Base-by-base conservation (phyloP, 35 echinoderm and acorn worm genomes). In the Apostichopus californicus region DNA sequence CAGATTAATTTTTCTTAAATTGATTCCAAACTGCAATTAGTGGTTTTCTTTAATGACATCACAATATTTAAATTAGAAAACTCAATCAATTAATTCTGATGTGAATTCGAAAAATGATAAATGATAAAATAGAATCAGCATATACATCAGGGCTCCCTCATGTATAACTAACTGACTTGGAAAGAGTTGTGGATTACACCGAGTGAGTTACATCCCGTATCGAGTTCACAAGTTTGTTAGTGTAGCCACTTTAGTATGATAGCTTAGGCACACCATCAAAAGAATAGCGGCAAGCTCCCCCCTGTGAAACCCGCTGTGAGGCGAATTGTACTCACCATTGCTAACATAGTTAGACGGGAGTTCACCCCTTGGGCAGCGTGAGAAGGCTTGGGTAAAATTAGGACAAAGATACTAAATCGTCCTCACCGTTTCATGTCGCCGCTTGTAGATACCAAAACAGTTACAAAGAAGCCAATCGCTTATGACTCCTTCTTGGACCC, bases 351-450 rank as follows among this genome's bases (percentile, higher is more conserved):
- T 89, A 89, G 86, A 73, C 60, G 86, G 86, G 61, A 89, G 86
- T 89, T 89, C 86, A 73, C 86, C 61, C 86, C 86, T 68, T 89
- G 86, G 86, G 86, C 86, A 89, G 86, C 86, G 86, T 89, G 86
- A 89, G 86, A 89, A 89, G 86, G 57, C 86, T 26, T 25, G 86
- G 86, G 64, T 89, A 64, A 89, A 89, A 89, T 89, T 89, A 89
- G 86, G 86, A 89, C 86, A 89, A 89, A 89, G 86, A 26, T 72
- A 20, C 58, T 6, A 64, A n/a, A 22, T 73, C 86, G 18, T 55
- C 64, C 64, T 24, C 61, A 12, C 24, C 86, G 86, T 89, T 89
- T 89, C 86, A 89, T 89, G 86, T 89, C 64, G 86, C 86, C 86
- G 86, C 61, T 72, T 89, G 63, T 52, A 73, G 86, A 89, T 89